Base-by-base conservation (phyloP, 2,888 invertebrate species). In the Apamea anceps region DNA sequence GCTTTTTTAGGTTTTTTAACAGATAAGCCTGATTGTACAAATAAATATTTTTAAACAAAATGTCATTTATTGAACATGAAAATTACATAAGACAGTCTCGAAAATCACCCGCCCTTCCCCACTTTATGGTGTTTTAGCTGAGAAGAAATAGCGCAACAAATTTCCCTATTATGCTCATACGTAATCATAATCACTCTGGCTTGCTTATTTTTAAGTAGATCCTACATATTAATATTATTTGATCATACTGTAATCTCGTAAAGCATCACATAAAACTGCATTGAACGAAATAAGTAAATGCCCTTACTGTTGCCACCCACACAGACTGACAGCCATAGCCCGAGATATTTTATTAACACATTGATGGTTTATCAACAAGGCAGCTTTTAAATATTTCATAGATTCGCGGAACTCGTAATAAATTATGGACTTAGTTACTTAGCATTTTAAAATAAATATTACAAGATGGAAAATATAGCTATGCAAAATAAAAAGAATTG, bases 361-460 rank as follows among this genome's bases (percentile, higher is more conserved):
- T 63, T 15, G 63, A 57, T 1, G 2, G 13, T 65, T 80, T 37
- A 65, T 25, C 62, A 54, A 79, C 42, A 54, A 71, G 15, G 45
- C 48, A n/a, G 15, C 42, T 63, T 70, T 60, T 71, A 28, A 71
- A 79, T 63, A 51, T 72, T 72, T 45, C 72, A 72, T 80, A 25
- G 72, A 79, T 79, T 79, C 8, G 1, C 21, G 0, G 66, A 79
- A 68, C 28, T 62, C 32, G 10, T 51, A 42, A 79, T 51, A 79
- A 68, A 79, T 79, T 62, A 62, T 32, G 21, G 37, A 4, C 32
- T 25, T 28, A 75, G 21, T 48, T 32, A 77, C 18, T 13, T 42
- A 79, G 13, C 25, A 62, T 28, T 79, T 51, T 6, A n/a, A 62
- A 79, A 62, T 25, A 79, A 79, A 79, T 51, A 42, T 42, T 60